Base-by-base conservation (phyloP, 2,113 vertebrate species). In the Chloebia gouldiae region DNA sequence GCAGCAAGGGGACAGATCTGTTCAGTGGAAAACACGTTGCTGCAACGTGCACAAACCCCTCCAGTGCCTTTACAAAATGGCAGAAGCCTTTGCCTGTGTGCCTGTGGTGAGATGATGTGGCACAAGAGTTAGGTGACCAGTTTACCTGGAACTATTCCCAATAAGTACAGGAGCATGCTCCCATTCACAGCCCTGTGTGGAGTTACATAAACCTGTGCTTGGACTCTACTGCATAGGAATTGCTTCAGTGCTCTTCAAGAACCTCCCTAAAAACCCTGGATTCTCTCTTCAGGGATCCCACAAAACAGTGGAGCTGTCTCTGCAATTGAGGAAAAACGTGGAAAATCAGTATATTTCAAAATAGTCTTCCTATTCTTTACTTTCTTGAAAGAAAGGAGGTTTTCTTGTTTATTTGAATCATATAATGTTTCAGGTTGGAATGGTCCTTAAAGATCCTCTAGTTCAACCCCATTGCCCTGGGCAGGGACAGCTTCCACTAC, bases 81-180 rank as follows among this genome's bases (percentile, higher is more conserved):
- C 40, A 87, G 75, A 28, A 88, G 11, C 22, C 28, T 13, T 0
- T 13, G 8, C n/a, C 30, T 4, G 0, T 39, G 23, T 37, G 31
- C 0, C 0, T 15, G 25, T 14, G 25, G 24, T 13, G 20, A 57
- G 21, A 27, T 9, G 20, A 31, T 27, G 30, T 0, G 1, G 30
- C n/a, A 59, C 9, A 49, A 39, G 23, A 12, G 23, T 25, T 33
- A 9, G 2, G 2, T 6, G 7, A 50, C 31, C 45, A 69, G 7
- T 11, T 65, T 30, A 45, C 14, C 54, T 64, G 31, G 78, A 59
- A 44, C 42, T 68, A 16, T 47, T 72, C 15, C n/a, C 2, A 7
- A 7, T 7, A 68, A 68, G 50, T 30, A 31, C 3, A 35, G 70
- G 16, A 61, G 10, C 8, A 50, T n/a, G 33, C 56, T 86, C 25